Percentiles rank a stretch among this genome's conserved stretches.
Evolutionary conservation across 2,797 vertebrate species (phyloP).

Genomic region (Acanthornis magna): DNA sequence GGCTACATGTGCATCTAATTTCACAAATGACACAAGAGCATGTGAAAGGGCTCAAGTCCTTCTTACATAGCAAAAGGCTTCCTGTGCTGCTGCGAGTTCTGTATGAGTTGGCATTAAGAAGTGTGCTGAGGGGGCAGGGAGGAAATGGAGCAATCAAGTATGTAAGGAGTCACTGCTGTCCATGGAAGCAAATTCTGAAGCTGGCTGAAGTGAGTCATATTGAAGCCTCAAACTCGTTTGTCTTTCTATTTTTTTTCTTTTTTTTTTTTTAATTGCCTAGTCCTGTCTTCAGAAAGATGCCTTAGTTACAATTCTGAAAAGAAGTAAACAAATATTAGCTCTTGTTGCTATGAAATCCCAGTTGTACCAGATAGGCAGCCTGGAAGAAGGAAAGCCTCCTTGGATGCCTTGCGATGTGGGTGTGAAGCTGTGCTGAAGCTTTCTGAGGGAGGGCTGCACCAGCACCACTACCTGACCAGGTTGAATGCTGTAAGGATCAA

Average conservation of each 20-base stretch:
- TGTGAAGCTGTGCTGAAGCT: not conserved
- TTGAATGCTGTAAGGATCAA: not conserved
- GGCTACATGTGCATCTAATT: constrained; percentile 38
- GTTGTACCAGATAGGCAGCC: not conserved
- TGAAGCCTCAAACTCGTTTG: not conserved
- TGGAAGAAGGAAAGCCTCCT: not conserved
- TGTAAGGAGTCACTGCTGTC: constrained; percentile 47
- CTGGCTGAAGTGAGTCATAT: constrained; percentile 20
- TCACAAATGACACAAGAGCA: not conserved
- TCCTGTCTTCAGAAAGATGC: not conserved
- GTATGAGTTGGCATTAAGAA: constrained; percentile 9
- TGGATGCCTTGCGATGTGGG: rapidly evolving
- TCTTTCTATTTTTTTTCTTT: no score
- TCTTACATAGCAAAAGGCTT: constrained; percentile 11
- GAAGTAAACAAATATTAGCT: not conserved
- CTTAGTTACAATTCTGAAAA: not conserved
- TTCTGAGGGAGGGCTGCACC: not conserved
- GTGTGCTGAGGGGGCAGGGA: constrained; percentile 1
- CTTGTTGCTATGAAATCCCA: not conserved
- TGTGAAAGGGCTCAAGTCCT: not conserved
- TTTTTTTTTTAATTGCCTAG: not conserved
- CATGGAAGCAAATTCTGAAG: not conserved
- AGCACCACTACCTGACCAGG: not conserved
- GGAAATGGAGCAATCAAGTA: constrained; percentile 60
- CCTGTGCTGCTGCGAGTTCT: not conserved